Base-by-base conservation (phyloP, 2,888 invertebrate genomes). In the Noctua janthina region DNA sequence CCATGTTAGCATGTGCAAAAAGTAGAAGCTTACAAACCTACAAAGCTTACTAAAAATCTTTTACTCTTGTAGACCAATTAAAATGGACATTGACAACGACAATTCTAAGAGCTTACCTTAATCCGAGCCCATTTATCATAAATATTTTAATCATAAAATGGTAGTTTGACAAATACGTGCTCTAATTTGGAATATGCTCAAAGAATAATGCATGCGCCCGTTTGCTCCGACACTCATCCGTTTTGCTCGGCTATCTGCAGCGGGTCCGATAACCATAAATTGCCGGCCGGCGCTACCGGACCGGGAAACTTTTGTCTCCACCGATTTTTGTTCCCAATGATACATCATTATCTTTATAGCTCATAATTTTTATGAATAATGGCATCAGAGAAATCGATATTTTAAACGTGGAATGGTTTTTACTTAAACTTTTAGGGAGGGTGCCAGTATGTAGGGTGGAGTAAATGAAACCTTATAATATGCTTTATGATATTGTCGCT, bases 191-290 rank as follows among this genome's bases (percentile, higher is more conserved):
- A 89, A 84, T 81, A 81, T 86, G 81, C 83, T 83, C 76, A 85
- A 86, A 89, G 89, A 86, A 86, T 88, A 87, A 89, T 88, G 85
- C 86, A 84, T 82, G 84, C 80, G 78, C 79, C 73, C 88, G 85
- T 86, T 89, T 81, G 85, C 84, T 76, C 83, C 75, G 86, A 86
- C 86, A 87, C 89, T 90, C 91, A 91, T 91, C 84, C 89, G 88
- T 92, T 92, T 84, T 68, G 49, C 87, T 82, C 74, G 86, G 80
- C 89, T 92, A 93, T 93, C 92, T 91, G 90, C 89, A 88, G 83
- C 85, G 87, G 71, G 76, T 79, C 82, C 93, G 89, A 93, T 93
- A 92, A 92, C 92, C 92, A 90, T 93, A 93, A 93, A 93, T 93
- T 89, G 82, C 87, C 78, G 74, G 88, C 79, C 86, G 84, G 78